Evolutionary conservation across 2,888 invertebrate species (phyloP).

Genomic region (Laspeyria flexula): DNA sequence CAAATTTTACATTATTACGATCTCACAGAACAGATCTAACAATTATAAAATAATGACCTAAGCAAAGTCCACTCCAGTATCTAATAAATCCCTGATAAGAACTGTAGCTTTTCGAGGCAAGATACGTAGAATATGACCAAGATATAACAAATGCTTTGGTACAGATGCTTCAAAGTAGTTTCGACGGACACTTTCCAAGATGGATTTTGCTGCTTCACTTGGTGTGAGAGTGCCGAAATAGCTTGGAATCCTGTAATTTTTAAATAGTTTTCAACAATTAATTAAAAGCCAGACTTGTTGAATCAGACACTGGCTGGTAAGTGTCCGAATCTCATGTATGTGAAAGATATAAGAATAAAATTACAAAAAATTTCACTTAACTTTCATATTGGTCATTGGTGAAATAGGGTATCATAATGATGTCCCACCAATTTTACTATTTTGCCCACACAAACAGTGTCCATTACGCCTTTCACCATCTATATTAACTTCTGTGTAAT

Average conservation of each 20-base stretch:
- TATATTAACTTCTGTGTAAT: too few species aligned
- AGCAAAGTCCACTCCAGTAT: constrained; percentile 88
- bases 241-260: constrained; percentile 85
- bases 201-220: constrained; percentile 83
- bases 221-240: constrained; percentile 88
- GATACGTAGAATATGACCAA: constrained; percentile 86
- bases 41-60: constrained; percentile 47
- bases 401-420: too few species aligned
- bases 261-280: background rate
- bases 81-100: constrained; percentile 86
- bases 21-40: background rate
- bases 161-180: constrained; percentile 88
- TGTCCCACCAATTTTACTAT: too few species aligned
- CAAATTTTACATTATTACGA: background rate
- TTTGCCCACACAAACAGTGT: too few species aligned
- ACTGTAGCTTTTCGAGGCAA: constrained; percentile 87
- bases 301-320: too few species aligned
- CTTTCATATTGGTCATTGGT: too few species aligned
- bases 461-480: too few species aligned
- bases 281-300: background rate
- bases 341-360: too few species aligned
- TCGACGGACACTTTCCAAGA: constrained; percentile 87
- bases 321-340: too few species aligned
- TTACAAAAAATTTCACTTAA: too few species aligned
- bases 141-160: constrained; percentile 86